phyloP scores from a whole-genome alignment of 2,113 vertebrate genomes.

The Progne subis region DNA sequence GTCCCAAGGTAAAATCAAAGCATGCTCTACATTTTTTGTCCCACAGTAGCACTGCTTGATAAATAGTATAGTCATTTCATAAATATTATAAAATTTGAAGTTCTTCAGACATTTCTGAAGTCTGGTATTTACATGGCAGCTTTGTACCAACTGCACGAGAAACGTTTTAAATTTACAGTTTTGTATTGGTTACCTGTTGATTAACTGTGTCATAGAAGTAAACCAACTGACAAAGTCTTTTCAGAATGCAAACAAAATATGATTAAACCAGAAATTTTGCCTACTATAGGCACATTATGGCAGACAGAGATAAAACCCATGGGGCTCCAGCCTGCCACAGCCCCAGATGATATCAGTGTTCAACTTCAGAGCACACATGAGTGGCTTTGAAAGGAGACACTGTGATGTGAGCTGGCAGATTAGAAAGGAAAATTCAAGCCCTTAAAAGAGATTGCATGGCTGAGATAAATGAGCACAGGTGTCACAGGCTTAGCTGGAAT shows the following conservation, averaged over 20 bases:
- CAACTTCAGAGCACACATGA: not conserved
- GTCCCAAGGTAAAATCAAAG: not conserved
- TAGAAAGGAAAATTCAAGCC: not conserved
- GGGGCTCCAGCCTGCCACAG: not conserved
- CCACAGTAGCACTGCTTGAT: not conserved
- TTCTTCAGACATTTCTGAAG: not conserved
- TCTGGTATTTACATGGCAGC: not conserved
- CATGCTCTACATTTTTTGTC: not conserved
- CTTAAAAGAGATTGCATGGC: not conserved
- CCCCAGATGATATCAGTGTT: not conserved
- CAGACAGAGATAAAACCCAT: not conserved
- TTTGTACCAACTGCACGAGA: not conserved
- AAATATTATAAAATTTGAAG: not conserved
- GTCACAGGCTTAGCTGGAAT: not conserved
- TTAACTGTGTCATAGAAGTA: not conserved
- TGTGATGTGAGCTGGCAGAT: not conserved
- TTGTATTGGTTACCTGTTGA: not conserved
- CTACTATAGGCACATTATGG: not conserved
- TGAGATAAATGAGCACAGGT: slow-evolving; percentile 23
- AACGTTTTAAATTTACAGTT: not conserved
- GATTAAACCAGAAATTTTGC: not conserved
- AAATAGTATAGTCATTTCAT: not conserved
- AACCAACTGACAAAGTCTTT: not conserved
- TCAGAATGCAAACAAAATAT: not conserved
- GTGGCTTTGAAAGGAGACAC: slow-evolving; percentile 3